phyloP scores from a whole-genome alignment of 2,888 invertebrate genomes.

The Lasioglossum malachurum region DNA sequence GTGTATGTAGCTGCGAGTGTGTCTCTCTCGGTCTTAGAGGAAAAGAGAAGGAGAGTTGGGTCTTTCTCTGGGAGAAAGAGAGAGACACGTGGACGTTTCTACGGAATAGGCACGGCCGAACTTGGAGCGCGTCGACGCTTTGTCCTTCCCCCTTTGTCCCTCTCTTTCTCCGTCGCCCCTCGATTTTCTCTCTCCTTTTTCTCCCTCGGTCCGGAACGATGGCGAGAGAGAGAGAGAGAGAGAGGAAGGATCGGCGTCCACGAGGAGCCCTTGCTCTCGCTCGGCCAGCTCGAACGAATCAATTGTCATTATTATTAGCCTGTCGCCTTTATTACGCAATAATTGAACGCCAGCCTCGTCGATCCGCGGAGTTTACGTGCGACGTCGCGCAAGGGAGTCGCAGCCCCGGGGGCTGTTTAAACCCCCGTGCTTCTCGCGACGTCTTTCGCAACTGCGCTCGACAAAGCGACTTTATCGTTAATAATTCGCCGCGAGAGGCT shows the following conservation, averaged over 20 bases:
- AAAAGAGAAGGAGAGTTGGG: not conserved
- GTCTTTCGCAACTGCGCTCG: not conserved
- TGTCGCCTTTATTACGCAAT: not conserved
- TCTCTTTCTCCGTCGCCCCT: conserved; percentile 37
- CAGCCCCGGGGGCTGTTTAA: not conserved
- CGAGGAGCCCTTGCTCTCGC: not conserved
- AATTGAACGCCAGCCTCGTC: not conserved
- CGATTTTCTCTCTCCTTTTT: conserved; percentile 13
- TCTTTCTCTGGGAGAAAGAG: not conserved
- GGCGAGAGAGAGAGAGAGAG: no score
- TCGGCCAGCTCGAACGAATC: not conserved
- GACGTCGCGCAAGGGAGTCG: not conserved
- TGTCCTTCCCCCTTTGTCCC: conserved; percentile 64
- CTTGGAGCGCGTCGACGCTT: conserved; percentile 66
- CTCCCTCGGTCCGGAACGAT: not conserved
- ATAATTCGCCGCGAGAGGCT: not conserved
- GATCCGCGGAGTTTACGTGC: not conserved
- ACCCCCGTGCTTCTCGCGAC: not conserved
- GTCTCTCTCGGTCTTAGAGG: not conserved
- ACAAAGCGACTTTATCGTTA: not conserved
- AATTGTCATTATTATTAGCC: conserved; percentile 2
- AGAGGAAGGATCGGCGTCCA: not conserved
- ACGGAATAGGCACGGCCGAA: conserved; percentile 65
- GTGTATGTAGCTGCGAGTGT: not conserved
- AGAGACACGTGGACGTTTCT: conserved; percentile 49